These are phyloP conservation scores for Bubo blakistoni DNA, from an alignment of 2,113 vertebrate genomes.

Conservation along the genomic window DNA sequence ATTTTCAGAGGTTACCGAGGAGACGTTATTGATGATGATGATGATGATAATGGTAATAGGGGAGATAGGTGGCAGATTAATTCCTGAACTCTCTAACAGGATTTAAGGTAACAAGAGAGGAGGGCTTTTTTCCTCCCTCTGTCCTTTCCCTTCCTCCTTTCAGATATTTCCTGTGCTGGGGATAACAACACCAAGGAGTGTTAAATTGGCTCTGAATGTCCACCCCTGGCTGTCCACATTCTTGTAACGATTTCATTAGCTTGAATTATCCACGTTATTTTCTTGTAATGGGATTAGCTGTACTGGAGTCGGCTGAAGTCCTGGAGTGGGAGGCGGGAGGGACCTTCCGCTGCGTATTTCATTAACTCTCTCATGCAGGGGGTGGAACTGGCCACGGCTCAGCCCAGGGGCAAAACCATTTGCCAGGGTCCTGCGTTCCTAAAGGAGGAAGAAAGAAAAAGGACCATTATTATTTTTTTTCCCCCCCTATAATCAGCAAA, in stretches of 20 bases:
- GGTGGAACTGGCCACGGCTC: slow-evolving; percentile 44
- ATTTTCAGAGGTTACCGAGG: slow-evolving; percentile 14
- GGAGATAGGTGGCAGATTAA: background rate
- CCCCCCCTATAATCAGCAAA: background rate
- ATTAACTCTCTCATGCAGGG: slow-evolving; percentile 46
- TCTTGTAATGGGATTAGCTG: slow-evolving; percentile 76
- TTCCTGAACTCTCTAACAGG: slow-evolving; percentile 50
- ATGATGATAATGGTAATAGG: background rate
- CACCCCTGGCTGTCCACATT: slow-evolving; percentile 74
- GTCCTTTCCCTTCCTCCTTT: slow-evolving; percentile 37
- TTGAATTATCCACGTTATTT: slow-evolving; percentile 80
- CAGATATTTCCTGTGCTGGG: slow-evolving; percentile 53
- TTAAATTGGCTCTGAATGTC: slow-evolving; percentile 72
- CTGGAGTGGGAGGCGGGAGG: slow-evolving; percentile 35
- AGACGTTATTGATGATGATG: background rate
- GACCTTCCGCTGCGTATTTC: slow-evolving; percentile 7
- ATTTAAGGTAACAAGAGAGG: slow-evolving; percentile 50
- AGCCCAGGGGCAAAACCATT: slow-evolving; percentile 62
- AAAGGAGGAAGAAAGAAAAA: slow-evolving; percentile 36
- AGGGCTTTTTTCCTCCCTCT: background rate
- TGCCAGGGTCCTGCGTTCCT: slow-evolving; percentile 30
- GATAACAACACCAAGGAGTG: slow-evolving; percentile 65
- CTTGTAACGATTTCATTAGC: slow-evolving; percentile 78
- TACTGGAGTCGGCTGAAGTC: slow-evolving; percentile 68
- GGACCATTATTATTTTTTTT: background rate